Percentiles rank a stretch among this genome's conserved stretches.
Conservation (phyloP, 2,888 invertebrate species). For the Cryptocheilus praepositus region DNA sequence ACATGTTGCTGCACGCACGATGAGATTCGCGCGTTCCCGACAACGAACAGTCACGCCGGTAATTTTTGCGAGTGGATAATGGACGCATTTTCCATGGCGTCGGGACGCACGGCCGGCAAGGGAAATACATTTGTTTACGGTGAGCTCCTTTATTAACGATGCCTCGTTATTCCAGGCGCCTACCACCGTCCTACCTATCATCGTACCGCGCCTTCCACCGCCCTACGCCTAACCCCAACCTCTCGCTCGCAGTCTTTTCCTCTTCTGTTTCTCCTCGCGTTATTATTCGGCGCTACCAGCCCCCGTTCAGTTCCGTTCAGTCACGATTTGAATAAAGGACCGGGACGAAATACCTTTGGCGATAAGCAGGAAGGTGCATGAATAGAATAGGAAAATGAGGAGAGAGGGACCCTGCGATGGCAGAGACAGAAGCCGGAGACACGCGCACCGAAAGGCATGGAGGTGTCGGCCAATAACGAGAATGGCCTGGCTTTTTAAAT, state of each 20-base stretch:
- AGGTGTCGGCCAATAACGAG: too few relatives aligned
- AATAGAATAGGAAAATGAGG: background rate
- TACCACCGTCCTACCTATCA: slow-evolving; percentile 17
- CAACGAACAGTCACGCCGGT: slow-evolving; percentile 1
- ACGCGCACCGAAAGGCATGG: background rate
- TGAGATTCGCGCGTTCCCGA: background rate
- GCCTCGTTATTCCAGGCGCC: slow-evolving; percentile 34
- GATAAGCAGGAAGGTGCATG: background rate
- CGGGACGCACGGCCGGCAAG: slow-evolving; percentile 19
- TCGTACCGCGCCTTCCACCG: slow-evolving; percentile 19
- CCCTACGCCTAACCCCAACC: background rate
- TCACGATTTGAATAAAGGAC: background rate
- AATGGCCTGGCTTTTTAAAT: too few relatives aligned
- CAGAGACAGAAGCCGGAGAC: background rate
- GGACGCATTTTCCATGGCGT: slow-evolving; percentile 28
- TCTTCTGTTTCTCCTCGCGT: slow-evolving; percentile 1
- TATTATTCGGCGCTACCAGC: slow-evolving; percentile 1
- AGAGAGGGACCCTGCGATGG: background rate
- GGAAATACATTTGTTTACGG: slow-evolving; percentile 40
- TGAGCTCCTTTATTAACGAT: slow-evolving; percentile 39
- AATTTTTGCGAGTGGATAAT: slow-evolving; percentile 38
- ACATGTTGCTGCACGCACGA: background rate
- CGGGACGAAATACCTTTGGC: background rate
- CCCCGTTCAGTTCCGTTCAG: background rate
- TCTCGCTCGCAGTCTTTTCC: background rate